Evolutionary conservation across 1,140 invertebrate genomes (phyloP), one percentile per base, ranked within the genome.

Genomic region (Aphaenogaster floridana): DNA sequence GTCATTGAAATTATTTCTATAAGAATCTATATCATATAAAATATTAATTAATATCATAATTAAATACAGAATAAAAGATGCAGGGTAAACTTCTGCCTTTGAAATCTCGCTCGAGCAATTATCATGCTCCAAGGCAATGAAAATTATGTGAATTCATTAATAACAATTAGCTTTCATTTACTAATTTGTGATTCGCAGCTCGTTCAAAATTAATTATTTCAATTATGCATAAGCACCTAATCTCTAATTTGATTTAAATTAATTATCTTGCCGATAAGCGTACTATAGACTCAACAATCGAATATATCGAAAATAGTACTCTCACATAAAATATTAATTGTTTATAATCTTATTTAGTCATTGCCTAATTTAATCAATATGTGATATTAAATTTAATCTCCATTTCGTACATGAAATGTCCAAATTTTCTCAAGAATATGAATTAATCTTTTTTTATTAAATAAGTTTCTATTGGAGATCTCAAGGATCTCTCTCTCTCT

Each of bases 121-220:
- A 84, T 84, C 28, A 4, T 57, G 69, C 28, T 76, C 48, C 42
- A 48, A n/a, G n/a, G 45, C 15, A 76, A 74, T 34, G 34, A 76
- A 84, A 74, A 57, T 84, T 84, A 50, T 34, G 52, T 34, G 28
- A 61, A 84, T 84, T 74, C 54, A 84, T 63, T 74, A 76, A 76
- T 1, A 61, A 48, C 80, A 76, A 76, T 84, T 84, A 63, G 28
- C 34, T 57, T 63, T 76, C 57, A 84, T 84, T 84, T 63, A 84
- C 69, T 83, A 83, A 83, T 83, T 83, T 61, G 17, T 28, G 34
- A 74, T 74, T 61, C n/a, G 69, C 50, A 28, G 8, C 11, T 39
- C 36, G n/a, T 57, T 76, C 54, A 13, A 76, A 63, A 84, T 84
- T 84, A 84, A 76, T 84, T 74, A 84, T 84, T 84, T 84, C 69